Conservation (phyloP, 2,113 vertebrate genomes). For the Vanacampus margaritifer region DNA sequence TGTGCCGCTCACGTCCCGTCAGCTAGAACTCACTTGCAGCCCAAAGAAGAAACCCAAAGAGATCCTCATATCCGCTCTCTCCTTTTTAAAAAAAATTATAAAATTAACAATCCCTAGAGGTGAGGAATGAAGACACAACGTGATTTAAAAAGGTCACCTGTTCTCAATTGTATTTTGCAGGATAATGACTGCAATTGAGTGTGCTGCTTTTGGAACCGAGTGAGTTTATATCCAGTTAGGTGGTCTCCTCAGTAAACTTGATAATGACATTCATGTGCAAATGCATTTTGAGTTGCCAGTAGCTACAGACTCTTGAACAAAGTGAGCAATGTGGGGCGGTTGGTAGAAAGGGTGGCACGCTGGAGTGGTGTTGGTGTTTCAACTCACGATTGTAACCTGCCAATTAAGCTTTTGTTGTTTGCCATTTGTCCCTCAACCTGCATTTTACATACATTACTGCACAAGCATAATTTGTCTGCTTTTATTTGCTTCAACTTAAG, state of each 20-base stretch:
- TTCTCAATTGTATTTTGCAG: constrained; percentile 1
- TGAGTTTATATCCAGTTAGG: constrained; percentile 26
- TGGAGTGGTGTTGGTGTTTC: neutral
- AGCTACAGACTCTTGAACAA: constrained; percentile 22
- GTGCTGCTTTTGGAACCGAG: constrained; percentile 4
- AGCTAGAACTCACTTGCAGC: constrained; percentile 15
- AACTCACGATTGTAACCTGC: constrained; percentile 15
- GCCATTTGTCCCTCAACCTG: neutral
- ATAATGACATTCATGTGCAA: constrained; percentile 47
- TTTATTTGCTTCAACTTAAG: neutral
- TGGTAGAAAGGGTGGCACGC: neutral
- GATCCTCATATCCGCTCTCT: constrained; percentile 7
- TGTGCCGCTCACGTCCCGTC: constrained; percentile 24
- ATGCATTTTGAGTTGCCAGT: constrained; percentile 36
- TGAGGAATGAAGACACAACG: neutral
- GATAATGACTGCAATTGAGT: constrained; percentile 29
- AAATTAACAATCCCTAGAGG: constrained; percentile 7
- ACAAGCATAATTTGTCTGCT: constrained; percentile 7
- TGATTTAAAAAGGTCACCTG: neutral
- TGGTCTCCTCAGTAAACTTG: constrained; percentile 39
- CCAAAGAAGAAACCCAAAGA: constrained; percentile 6
- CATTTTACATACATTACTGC: neutral
- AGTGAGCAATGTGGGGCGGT: neutral
- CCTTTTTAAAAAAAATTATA: no score
- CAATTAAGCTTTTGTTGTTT: constrained; percentile 3